phyloP scores from a whole-genome alignment of 2,797 vertebrate species.

The Chaunax sp. region DNA sequence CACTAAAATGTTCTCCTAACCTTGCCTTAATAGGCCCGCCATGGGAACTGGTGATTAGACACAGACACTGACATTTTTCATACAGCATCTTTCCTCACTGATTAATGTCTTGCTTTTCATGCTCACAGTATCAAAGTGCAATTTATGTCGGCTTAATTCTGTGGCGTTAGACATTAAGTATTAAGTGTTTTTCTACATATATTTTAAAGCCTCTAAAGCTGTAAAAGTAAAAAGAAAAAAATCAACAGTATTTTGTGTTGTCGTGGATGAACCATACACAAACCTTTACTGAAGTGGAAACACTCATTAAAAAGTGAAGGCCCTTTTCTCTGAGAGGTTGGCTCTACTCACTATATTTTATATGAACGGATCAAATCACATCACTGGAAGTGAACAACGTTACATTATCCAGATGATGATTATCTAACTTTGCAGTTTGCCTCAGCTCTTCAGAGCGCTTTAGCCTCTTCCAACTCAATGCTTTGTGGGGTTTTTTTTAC shows the following conservation, averaged over 20 bases:
- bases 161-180: background rate
- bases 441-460: background rate
- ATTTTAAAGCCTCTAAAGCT: background rate
- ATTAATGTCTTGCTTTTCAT: conserved; percentile 25
- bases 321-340: no score
- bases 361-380: no score
- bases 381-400: no score
- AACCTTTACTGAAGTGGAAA: no score
- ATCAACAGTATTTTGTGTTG: no score
- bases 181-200: background rate
- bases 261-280: no score
- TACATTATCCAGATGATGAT: background rate
- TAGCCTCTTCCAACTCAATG: background rate
- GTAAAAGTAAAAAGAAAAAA: no score
- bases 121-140: conserved; percentile 9
- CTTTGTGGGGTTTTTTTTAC: background rate
- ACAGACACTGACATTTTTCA: conserved; percentile 23
- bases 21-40: conserved; percentile 41
- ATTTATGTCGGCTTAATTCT: conserved; percentile 11
- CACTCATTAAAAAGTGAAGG: no score
- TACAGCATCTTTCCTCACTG: conserved; percentile 2
- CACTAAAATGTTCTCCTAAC: conserved; percentile 29
- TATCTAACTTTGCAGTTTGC: background rate
- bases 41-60: conserved; percentile 32
- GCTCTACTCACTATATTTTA: no score